Percentiles rank a stretch among this genome's conserved stretches.
Conservation (phyloP, 2,113 vertebrate genomes). For the Pagrus major region DNA sequence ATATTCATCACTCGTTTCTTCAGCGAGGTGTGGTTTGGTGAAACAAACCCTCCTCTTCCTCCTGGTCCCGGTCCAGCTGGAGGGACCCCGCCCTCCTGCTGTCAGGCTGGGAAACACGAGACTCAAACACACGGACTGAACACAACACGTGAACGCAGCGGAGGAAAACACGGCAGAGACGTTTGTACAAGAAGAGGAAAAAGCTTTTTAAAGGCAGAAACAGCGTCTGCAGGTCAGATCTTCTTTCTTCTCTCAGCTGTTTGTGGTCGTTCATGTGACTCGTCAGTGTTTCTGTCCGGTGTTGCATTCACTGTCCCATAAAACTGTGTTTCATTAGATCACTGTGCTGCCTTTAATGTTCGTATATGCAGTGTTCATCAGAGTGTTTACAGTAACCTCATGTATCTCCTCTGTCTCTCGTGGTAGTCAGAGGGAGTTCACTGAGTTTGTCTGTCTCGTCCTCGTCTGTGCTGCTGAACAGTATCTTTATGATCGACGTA, state of each 20-base stretch:
- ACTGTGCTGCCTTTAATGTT: too few species aligned
- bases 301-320: neutral
- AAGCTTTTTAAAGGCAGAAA: neutral
- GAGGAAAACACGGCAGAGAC: neutral
- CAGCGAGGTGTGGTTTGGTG: slow-evolving; percentile 29
- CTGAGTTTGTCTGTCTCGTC: too few species aligned
- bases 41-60: slow-evolving; percentile 22
- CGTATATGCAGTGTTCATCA: neutral
- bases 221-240: slow-evolving; percentile 19
- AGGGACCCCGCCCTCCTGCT: slow-evolving; percentile 37
- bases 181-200: neutral
- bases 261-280: too few species aligned
- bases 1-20: neutral
- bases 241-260: neutral
- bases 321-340: neutral
- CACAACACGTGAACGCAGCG: slow-evolving; percentile 8
- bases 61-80: slow-evolving; percentile 34
- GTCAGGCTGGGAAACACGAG: slow-evolving; percentile 31
- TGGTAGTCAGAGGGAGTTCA: too few species aligned
- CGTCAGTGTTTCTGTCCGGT: neutral
- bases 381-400: neutral
- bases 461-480: too few species aligned
- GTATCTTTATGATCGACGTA: too few species aligned
- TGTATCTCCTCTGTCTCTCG: neutral
- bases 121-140: neutral